These are phyloP conservation scores for Tyrannus savana DNA, from an alignment of 2,113 vertebrate species.

Conservation along the genomic window DNA sequence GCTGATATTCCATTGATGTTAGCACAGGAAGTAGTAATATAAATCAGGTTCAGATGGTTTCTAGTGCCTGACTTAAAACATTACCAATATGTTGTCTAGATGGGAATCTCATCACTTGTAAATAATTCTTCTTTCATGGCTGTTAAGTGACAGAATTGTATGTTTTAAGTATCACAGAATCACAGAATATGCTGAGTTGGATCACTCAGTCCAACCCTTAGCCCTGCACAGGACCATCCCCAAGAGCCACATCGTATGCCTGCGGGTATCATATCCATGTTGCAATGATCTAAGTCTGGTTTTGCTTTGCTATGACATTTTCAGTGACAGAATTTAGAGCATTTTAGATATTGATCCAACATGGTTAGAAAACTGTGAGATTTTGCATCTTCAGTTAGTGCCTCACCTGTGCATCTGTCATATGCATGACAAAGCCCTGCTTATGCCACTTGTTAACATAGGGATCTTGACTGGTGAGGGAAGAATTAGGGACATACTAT, in stretches of 20 bases:
- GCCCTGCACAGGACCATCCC: background rate
- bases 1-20: background rate
- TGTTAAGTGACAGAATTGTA: background rate
- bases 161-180: background rate
- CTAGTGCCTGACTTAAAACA: background rate
- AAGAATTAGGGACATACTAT: background rate
- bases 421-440: accelerated
- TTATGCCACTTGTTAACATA: background rate
- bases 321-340: background rate
- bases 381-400: background rate
- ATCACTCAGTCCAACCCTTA: background rate
- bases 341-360: background rate
- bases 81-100: background rate
- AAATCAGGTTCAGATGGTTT: background rate
- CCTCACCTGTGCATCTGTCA: background rate
- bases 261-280: background rate
- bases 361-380: background rate
- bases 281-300: background rate
- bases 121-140: background rate
- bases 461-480: background rate
- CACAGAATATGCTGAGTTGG: background rate
- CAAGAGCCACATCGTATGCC: background rate
- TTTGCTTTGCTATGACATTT: background rate
- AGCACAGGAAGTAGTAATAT: background rate
- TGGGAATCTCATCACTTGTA: background rate